These are phyloP conservation scores for Parnassius mnemosyne DNA, from an alignment of 2,888 invertebrate genomes.

Conservation along the genomic window DNA sequence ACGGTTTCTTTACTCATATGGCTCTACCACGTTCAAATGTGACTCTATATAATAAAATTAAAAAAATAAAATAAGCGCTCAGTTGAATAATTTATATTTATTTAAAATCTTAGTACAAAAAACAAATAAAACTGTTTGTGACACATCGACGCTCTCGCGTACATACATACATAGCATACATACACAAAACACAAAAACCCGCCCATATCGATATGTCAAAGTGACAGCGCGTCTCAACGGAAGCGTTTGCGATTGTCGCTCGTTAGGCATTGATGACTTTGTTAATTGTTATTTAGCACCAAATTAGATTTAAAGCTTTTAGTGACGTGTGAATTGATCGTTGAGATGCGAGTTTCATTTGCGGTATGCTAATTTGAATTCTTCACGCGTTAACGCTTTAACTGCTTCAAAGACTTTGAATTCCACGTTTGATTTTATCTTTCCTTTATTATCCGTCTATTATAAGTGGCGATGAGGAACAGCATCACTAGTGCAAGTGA, in stretches of 20 bases:
- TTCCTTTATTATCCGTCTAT: no score
- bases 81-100: no score
- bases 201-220: constrained; percentile 58
- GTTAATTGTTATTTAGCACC: constrained; percentile 70
- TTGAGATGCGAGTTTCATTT: constrained; percentile 28
- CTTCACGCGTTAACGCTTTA: constrained; percentile 32
- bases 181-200: constrained; percentile 50
- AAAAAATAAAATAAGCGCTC: no score
- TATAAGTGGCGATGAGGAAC: no score
- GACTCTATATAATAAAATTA: no score
- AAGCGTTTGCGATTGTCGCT: constrained; percentile 34
- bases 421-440: constrained; percentile 16
- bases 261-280: constrained; percentile 66
- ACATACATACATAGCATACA: constrained; percentile 10
- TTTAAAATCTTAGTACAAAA: neutral
- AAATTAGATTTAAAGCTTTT: constrained; percentile 55
- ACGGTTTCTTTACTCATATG: no score
- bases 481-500: no score
- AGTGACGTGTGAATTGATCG: constrained; percentile 50
- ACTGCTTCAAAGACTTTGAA: constrained; percentile 25
- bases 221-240: constrained; percentile 46
- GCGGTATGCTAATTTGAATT: constrained; percentile 48
- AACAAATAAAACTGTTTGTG: constrained; percentile 1
- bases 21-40: no score
- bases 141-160: constrained; percentile 42